Base-by-base conservation (phyloP, 2,113 vertebrate species). In the Trematomus loennbergii region DNA sequence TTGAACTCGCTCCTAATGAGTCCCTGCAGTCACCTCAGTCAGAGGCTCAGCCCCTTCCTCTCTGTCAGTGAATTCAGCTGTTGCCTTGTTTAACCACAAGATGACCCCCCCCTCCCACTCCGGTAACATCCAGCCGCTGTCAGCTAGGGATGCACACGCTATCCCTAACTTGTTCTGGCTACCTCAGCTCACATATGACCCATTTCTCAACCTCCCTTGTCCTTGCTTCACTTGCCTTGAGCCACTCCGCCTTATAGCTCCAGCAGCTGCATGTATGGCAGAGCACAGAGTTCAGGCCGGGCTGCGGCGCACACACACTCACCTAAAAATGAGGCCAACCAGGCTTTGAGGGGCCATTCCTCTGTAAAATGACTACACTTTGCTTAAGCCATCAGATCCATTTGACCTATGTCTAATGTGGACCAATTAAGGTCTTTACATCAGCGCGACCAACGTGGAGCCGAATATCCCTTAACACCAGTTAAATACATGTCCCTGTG, bases 381-480 rank as follows among this genome's bases (percentile, higher is more conserved):
- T 78, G 77, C 81, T 88, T 83, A 84, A 91, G 88, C 89, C 84
- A 86, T 86, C 78, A 78, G 90, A 91, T 92, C 89, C 63, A 58
- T 92, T 88, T 93, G 91, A 92, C 91, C 89, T 88, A 75, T 18
- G 87, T 87, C 80, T 92, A 91, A 90, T 88, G 85, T 85, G 82
- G 87, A 89, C 90, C 92, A 92, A 93, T 92, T 90, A 93, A 81
- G 74, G 84, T 88, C 85, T 91, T 90, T 88, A 86, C 79, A 92
- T 83, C 83, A 69, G 83, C 3, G 83, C 20, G 65, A 83, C 75
- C 77, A 84, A 86, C 20, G 79, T 87, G 83, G 72, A 84, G 84
- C 89, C 15, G 82, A 87, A 91, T 88, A 88, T 85, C 86, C 83
- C 74, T 87, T 92, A 91, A 91, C 91, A 84, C 92, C 69, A 64